Base-by-base conservation (phyloP, 2,888 invertebrate genomes). In the Capitulum mitella region DNA sequence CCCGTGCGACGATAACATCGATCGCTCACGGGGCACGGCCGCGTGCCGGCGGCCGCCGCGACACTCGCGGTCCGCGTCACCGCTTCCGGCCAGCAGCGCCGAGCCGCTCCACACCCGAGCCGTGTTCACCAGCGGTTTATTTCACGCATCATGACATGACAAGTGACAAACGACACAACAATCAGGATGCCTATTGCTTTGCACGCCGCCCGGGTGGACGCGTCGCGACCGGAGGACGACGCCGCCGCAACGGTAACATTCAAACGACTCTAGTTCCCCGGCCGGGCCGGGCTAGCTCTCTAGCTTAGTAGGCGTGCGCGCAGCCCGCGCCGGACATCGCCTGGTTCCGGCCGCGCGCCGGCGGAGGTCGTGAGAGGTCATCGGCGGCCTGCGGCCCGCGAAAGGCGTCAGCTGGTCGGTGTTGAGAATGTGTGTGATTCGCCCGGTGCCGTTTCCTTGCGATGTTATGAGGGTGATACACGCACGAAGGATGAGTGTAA, bases 141-240 rank as follows among this genome's bases (percentile, higher is more conserved):
- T 64, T 29, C 37, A 37, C 70, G 70, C 70, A 70, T 70, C 37
- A 37, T 26, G 16, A 70, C 37, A 40, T 70, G 70, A 70, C 37
- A 3, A 70, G 70, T 19, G 37, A 70, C 70, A 40, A 22, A 70
- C 70, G 40, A 70, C 37, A 70, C 70, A 70, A 70, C 70, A 70
- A 70, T 40, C 70, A 70, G 70, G 64, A 3, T 37, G 70, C 70
- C 70, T 70, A 70, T 29, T 40, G 70, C 40, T n/a, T 12, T 29
- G 6, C 58, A 43, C 6, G 43, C 43, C 43, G 43, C 6, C 43
- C 3, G 58, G 58, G 58, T n/a, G 29, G n/a, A 19, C 58, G 29
- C 58, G 22, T 32, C 70, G 70, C 58, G 70, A 26, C 61, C 34
- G 22, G 22, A 22, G 6, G 26, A 2, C 54, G 54, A 26, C 64